A percentile compares a stretch with the other conserved stretches of the same genome.
Conservation (phyloP, 1,140 invertebrate genomes). For the Venustaconcha ellipsiformis region DNA sequence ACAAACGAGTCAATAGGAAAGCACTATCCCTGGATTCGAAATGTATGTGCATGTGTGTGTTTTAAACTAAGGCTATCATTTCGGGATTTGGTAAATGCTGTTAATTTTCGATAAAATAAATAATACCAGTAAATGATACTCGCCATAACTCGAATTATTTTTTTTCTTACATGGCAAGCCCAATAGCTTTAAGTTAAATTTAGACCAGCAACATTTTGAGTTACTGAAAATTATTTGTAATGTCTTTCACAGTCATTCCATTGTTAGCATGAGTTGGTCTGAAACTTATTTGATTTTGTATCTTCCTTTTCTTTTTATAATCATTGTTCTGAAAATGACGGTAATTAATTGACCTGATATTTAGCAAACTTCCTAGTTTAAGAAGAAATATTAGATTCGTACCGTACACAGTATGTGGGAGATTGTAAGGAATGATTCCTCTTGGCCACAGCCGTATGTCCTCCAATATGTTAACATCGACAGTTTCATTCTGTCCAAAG, state of each 20-base stretch:
- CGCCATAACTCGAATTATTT: too few species aligned
- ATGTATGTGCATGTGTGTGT: too few species aligned
- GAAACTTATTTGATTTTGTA: neutral
- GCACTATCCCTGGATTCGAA: too few species aligned
- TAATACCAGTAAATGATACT: too few species aligned
- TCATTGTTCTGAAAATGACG: neutral
- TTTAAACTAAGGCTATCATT: too few species aligned
- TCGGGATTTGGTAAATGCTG: too few species aligned
- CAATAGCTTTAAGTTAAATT: too few species aligned
- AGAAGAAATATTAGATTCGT: neutral
- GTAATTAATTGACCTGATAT: neutral
- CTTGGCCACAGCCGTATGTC: slow-evolving; percentile 11
- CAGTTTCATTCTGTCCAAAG: neutral
- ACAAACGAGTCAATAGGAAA: too few species aligned
- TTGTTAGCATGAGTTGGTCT: neutral
- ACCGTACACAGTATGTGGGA: slow-evolving; percentile 16
- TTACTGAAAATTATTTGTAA: neutral
- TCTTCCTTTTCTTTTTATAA: neutral
- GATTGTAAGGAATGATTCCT: slow-evolving; percentile 13
- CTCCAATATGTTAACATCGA: neutral
- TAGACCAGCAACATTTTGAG: too few species aligned
- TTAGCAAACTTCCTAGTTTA: neutral
- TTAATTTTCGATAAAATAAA: too few species aligned
- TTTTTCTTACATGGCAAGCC: too few species aligned
- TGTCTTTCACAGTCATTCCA: neutral